These are phyloP conservation scores for Neoseiulus cucumeris DNA, from an alignment of 1,140 invertebrate species.

Conservation along the genomic window DNA sequence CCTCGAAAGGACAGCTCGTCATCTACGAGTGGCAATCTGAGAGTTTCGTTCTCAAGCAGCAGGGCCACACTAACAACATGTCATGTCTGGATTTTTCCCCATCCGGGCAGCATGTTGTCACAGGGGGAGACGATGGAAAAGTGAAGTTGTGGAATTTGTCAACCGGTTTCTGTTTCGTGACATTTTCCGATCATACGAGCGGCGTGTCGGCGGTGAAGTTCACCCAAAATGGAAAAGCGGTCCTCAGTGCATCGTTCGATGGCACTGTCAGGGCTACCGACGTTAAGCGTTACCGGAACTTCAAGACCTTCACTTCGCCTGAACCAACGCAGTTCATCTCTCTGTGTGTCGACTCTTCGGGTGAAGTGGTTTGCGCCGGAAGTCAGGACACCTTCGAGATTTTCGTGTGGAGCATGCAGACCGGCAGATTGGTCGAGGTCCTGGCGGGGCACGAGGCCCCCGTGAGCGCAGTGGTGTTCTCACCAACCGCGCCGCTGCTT, in stretches of 20 bases:
- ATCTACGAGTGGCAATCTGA: slow-evolving; percentile 99
- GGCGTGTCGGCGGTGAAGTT: slow-evolving; percentile 59
- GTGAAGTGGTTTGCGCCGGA: slow-evolving; percentile 78
- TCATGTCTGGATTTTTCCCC: slow-evolving; percentile 67
- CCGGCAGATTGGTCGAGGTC: slow-evolving; percentile 69
- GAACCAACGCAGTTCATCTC: slow-evolving; percentile 77
- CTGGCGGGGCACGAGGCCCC: slow-evolving; percentile 79
- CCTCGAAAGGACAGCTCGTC: slow-evolving; percentile 49
- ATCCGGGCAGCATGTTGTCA: slow-evolving; percentile 70
- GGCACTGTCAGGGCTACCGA: slow-evolving; percentile 90
- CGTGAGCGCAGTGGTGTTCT: slow-evolving; percentile 60
- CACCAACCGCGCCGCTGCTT: slow-evolving; percentile 43
- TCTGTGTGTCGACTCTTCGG: slow-evolving; percentile 61
- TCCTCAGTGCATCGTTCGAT: slow-evolving; percentile 74
- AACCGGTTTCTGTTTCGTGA: slow-evolving; percentile 81
- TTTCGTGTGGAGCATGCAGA: slow-evolving; percentile 82
- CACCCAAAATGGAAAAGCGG: slow-evolving; percentile 70
- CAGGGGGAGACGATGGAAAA: slow-evolving; percentile 85
- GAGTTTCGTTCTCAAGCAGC: slow-evolving; percentile 92
- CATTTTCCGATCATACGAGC: slow-evolving; percentile 58
- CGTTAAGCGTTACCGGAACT: slow-evolving; percentile 79
- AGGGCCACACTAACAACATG: slow-evolving; percentile 70
- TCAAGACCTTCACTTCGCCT: slow-evolving; percentile 78
- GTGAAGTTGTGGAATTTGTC: slow-evolving; percentile 84
- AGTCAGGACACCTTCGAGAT: slow-evolving; percentile 84